Evolutionary conservation across 2,888 invertebrate genomes (phyloP), one percentile per base, ranked within the genome.

Genomic region (Apamea anceps): DNA sequence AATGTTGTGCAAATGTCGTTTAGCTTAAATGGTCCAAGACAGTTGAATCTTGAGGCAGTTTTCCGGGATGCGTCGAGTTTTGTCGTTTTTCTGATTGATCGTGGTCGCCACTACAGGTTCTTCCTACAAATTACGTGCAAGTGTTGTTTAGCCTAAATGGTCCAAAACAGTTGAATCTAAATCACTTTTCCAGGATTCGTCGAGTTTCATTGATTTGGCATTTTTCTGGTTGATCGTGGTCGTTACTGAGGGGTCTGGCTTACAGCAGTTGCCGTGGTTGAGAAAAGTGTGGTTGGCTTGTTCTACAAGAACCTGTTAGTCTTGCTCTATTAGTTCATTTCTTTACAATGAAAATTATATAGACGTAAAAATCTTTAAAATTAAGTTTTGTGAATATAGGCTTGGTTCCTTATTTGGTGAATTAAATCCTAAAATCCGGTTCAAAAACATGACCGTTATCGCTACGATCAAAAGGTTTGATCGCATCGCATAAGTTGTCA

Each of bases 1-100:
- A 37, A 51, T 62, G n/a, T 79, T 48, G 60, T 42, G 37, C 79
- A 67, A 80, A 80, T 78, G 80, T 60, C 37, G 48, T 57, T 13
- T 65, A 45, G 74, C 63, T 12, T 54, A 54, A 63, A 81, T 51
- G 60, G 15, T 37, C n/a, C 57, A 28, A 25, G 25, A 79, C 51
- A 7, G 37, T 37, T 37, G 37, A 65, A 65, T 37, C 12, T 37
- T 25, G 18, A 28, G 51, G 28, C 48, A 10, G 42, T 54, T 79
- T 15, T 28, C 48, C 48, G 18, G 37, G 78, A 79, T 18, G 32
- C 5, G 32, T 32, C 10, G 28, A 15, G 25, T 54, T 51, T 54
- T 54, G 25, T 15, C 25, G 0, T 32, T 32, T 51, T 51, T 25
- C 10, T 32, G 25, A 18, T 37, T 62, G 5, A 48, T 15, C 15